These are phyloP conservation scores for Tenthredo mesomela DNA, from an alignment of 2,888 invertebrate species.

Conservation along the genomic window DNA sequence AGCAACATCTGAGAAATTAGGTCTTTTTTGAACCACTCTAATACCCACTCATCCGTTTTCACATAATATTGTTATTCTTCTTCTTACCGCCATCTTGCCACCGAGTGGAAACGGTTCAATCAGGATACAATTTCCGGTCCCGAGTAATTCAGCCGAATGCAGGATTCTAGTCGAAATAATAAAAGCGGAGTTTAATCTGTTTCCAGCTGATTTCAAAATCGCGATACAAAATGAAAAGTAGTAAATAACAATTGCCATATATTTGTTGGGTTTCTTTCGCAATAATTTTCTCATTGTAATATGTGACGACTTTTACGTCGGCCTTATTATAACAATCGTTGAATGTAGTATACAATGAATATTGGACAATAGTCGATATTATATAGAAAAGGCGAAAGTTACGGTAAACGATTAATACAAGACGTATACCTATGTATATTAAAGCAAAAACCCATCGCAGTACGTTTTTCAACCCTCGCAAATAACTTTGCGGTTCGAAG, in stretches of 20 bases:
- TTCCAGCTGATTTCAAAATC: neutral
- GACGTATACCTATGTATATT: neutral
- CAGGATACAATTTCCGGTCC: slow-evolving; percentile 28
- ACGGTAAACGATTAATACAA: slow-evolving; percentile 4
- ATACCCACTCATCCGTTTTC: neutral
- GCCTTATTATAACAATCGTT: neutral
- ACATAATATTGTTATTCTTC: neutral
- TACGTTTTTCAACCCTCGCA: neutral
- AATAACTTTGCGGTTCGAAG: neutral
- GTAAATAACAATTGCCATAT: neutral
- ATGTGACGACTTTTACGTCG: neutral
- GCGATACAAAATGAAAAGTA: neutral
- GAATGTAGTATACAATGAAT: neutral
- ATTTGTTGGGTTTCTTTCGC: neutral
- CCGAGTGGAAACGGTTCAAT: slow-evolving; percentile 9
- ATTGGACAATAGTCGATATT: neutral
- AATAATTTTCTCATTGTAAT: neutral
- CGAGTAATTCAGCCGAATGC: neutral
- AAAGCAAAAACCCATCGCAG: slow-evolving; percentile 3
- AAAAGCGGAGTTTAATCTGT: neutral
- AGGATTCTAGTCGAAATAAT: neutral
- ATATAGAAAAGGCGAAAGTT: neutral
- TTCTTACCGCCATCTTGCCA: neutral
- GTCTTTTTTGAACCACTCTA: too few species aligned
- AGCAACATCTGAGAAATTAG: too few species aligned